Evolutionary conservation across 2,113 vertebrate species (phyloP), one percentile per base, ranked within the genome.

Genomic region (Oenanthe oenanthe): DNA sequence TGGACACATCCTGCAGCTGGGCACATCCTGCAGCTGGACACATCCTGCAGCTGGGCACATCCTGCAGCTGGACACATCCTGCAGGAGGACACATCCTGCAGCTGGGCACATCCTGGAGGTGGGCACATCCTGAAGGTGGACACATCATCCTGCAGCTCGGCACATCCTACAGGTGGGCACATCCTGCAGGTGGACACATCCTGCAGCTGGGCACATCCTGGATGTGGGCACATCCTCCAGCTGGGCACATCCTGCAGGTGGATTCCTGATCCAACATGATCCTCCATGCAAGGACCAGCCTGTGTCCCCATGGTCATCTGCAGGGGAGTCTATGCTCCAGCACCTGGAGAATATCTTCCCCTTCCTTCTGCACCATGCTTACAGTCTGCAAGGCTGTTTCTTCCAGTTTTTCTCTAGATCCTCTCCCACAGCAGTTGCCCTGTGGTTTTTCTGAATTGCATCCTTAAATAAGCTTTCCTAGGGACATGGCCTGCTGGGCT

Each of bases 201-300:
- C 45, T 82, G 34, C 25, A 56, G 31, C 17, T 17, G 17, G 57
- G 12, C 40, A 42, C 40, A 42, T 42, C 40, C 45, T 83, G 36
- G 24, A 57, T 28, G 13, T 15, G 48, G 13, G 8, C 25, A 25
- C 48, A 50, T 50, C 50, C 45, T 82, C n/a, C 26, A 57, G 31
- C 13, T 15, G 48, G 13, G 8, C 25, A 25, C 48, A 50, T 50
- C 50, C 45, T 82, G 36, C 26, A 60, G 31, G 20, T 17, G 17
- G 57, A 15, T 12, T 3, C 21, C 9, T 40, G 42, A 40, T 63
- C n/a, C 34, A 14, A 0, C 0, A 0, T 17, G 24, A 17, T 17
- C 36, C 6, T 66, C 28, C 28, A 5, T 66, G 4, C 17, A 22
- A 24, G 4, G 6, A 8, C 17, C 20, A 53, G 14, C 14, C 18